Conservation (phyloP, 2,113 vertebrate species). For the Herpailurus yagouaroundi region DNA sequence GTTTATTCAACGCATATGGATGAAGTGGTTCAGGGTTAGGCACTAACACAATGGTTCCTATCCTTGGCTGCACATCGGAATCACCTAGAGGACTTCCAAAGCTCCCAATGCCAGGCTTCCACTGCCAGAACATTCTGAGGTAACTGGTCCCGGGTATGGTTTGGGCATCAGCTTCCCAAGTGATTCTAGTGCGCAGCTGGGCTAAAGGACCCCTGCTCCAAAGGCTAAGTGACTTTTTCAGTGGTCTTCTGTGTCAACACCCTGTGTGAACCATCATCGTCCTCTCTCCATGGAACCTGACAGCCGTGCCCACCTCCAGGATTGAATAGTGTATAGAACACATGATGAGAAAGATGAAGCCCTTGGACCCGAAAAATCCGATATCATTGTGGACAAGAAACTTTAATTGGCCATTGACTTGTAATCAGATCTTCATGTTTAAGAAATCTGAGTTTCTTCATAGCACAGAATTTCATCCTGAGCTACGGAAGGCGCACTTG, state of each 20-base stretch:
- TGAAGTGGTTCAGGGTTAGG: background rate
- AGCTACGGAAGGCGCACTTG: background rate
- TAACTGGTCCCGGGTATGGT: too few species aligned
- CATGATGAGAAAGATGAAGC: background rate
- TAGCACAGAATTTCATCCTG: background rate
- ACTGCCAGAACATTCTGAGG: background rate
- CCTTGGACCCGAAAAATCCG: background rate
- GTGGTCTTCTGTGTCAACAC: fast-evolving
- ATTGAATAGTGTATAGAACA: background rate
- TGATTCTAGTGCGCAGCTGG: background rate
- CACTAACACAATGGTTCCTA: fast-evolving
- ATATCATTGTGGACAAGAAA: background rate
- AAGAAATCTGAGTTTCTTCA: background rate
- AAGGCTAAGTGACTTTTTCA: background rate
- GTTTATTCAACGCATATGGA: background rate
- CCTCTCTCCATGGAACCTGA: background rate
- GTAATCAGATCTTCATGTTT: background rate
- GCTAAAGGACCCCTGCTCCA: background rate
- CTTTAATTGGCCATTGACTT: background rate
- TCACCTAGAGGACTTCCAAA: background rate
- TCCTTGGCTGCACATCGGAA: background rate
- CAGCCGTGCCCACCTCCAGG: too few species aligned
- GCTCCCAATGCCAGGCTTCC: background rate
- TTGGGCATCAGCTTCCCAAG: background rate
- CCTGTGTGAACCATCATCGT: too few species aligned